These are phyloP conservation scores for Cheilosia pagana DNA, from an alignment of 2,888 invertebrate genomes.

Conservation along the genomic window DNA sequence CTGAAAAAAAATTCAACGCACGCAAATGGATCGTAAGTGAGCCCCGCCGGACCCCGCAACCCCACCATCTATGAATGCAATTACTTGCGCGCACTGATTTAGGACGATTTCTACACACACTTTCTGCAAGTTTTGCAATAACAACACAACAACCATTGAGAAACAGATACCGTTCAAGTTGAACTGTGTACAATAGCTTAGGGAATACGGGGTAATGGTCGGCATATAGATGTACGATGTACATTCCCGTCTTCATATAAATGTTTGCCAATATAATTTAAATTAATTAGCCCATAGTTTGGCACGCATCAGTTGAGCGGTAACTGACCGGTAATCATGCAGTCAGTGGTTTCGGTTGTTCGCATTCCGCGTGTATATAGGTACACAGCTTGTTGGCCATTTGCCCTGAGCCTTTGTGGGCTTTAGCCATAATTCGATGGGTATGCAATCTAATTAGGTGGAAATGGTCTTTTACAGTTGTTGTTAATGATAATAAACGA, in stretches of 20 bases:
- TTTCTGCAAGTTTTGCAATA: conserved; percentile 23
- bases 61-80: conserved; percentile 34
- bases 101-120: conserved; percentile 62
- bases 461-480: conserved; percentile 20
- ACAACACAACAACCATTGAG: conserved; percentile 3
- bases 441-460: conserved; percentile 29
- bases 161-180: conserved; percentile 16
- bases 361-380: conserved; percentile 33
- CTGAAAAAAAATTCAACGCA: conserved; percentile 57
- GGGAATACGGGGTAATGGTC: not conserved
- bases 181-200: conserved; percentile 22
- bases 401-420: conserved; percentile 35
- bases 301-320: conserved; percentile 71
- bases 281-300: conserved; percentile 56
- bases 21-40: conserved; percentile 61
- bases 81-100: conserved; percentile 51
- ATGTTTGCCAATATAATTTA: conserved; percentile 64
- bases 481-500: conserved; percentile 9
- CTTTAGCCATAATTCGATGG: conserved; percentile 1
- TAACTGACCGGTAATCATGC: conserved; percentile 63
- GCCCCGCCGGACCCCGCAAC: not conserved
- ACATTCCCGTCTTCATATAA: conserved; percentile 26
- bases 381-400: conserved; percentile 31
- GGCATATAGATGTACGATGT: conserved; percentile 16
- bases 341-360: conserved; percentile 50